These are phyloP conservation scores for Rhinogobius similis DNA, from an alignment of 2,113 vertebrate genomes.

Conservation along the genomic window DNA sequence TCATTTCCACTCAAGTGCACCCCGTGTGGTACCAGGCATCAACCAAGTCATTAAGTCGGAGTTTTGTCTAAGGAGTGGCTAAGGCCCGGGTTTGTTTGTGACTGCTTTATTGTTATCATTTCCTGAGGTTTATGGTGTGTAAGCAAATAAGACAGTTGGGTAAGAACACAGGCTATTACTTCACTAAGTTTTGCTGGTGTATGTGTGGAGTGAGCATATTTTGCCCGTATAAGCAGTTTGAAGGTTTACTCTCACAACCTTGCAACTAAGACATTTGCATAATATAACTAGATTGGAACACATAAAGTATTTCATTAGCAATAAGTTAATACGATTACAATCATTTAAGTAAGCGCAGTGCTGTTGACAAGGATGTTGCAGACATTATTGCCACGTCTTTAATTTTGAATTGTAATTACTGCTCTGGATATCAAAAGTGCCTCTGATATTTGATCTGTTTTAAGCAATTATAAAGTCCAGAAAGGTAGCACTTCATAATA, in stretches of 20 bases:
- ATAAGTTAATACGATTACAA: background rate
- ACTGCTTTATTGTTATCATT: slow-evolving; percentile 40
- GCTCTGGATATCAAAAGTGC: too few relatives aligned
- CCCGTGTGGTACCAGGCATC: slow-evolving; percentile 64
- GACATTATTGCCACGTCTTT: background rate
- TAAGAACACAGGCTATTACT: slow-evolving; percentile 31
- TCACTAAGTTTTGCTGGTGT: slow-evolving; percentile 19
- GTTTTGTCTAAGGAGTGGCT: slow-evolving; percentile 61
- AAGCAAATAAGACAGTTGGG: slow-evolving; percentile 56
- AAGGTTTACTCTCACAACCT: background rate
- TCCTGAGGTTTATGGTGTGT: slow-evolving; percentile 62
- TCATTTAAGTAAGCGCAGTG: background rate
- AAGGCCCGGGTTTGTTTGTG: slow-evolving; percentile 61
- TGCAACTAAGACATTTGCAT: background rate
- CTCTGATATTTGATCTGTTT: too few relatives aligned
- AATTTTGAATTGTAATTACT: too few relatives aligned
- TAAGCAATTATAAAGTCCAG: too few relatives aligned
- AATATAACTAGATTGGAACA: background rate
- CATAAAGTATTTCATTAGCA: background rate
- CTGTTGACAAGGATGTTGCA: background rate
- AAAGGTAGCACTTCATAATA: too few relatives aligned
- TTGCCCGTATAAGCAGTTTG: background rate
- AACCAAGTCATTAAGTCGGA: slow-evolving; percentile 70
- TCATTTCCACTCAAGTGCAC: slow-evolving; percentile 73
- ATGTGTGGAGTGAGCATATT: slow-evolving; percentile 8